phyloP scores from a whole-genome alignment of 2,888 invertebrate species.

The Lucinisca nassula region DNA sequence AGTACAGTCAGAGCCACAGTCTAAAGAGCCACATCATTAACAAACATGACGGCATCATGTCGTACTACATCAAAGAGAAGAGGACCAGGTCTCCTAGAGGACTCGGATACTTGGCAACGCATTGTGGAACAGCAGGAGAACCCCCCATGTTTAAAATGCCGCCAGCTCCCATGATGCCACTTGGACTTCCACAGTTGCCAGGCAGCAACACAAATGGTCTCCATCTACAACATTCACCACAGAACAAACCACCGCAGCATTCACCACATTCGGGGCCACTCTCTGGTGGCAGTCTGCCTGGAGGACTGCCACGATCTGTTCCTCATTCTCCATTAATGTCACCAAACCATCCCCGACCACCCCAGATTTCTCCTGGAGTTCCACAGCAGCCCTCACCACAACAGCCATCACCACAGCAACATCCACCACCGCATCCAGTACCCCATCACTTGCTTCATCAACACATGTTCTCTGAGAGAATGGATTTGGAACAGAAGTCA shows the following conservation, averaged over 20 bases:
- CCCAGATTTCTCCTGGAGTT: constrained; percentile 51
- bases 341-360: constrained; percentile 60
- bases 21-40: constrained; percentile 88
- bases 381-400: constrained; percentile 57
- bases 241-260: constrained; percentile 59
- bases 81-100: constrained; percentile 84
- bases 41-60: constrained; percentile 88
- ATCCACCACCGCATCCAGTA: constrained; percentile 65
- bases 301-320: constrained; percentile 48
- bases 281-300: constrained; percentile 44
- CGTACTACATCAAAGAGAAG: constrained; percentile 88
- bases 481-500: constrained; percentile 67
- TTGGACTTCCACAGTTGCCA: constrained; percentile 59
- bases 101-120: constrained; percentile 82
- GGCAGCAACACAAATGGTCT: constrained; percentile 60
- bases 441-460: constrained; percentile 55
- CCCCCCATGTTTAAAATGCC: constrained; percentile 79
- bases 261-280: constrained; percentile 55
- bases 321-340: constrained; percentile 71
- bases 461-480: constrained; percentile 60
- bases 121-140: constrained; percentile 73
- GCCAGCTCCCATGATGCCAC: constrained; percentile 75
- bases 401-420: constrained; percentile 55
- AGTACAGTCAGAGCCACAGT: constrained; percentile 88
- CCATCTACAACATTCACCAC: constrained; percentile 64